Conservation (phyloP, 2,113 vertebrate genomes). For the Casuarius casuarius region DNA sequence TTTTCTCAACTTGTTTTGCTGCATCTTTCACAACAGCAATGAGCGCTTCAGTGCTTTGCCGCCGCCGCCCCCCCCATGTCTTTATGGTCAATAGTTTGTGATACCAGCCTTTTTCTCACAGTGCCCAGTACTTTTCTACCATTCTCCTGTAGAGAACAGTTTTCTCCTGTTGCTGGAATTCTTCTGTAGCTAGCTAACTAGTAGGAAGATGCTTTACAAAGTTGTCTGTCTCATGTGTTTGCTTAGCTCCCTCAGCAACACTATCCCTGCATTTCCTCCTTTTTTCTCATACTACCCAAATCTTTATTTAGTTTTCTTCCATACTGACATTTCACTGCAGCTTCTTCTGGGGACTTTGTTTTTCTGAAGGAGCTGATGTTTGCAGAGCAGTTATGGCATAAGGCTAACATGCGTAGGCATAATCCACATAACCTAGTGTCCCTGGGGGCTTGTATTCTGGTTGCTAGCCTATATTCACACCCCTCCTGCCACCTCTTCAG, state of each 20-base stretch:
- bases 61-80: not conserved
- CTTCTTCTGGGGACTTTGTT: not conserved
- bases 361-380: not conserved
- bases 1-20: not conserved
- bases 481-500: slow-evolving; percentile 21
- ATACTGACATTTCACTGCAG: not conserved
- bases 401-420: not conserved
- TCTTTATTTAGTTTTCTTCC: not conserved
- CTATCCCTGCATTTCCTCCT: not conserved
- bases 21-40: not conserved
- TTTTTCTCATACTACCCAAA: not conserved
- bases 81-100: not conserved
- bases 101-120: not conserved
- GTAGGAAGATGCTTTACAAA: not conserved
- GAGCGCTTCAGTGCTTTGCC: not conserved
- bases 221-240: not conserved
- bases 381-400: not conserved
- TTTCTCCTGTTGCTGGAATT: not conserved
- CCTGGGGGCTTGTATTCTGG: not conserved
- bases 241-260: not conserved
- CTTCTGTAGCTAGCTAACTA: not conserved
- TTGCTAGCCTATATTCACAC: slow-evolving; percentile 3
- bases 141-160: not conserved
- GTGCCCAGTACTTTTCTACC: not conserved
- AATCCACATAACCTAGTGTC: not conserved